Conservation (phyloP, 2,113 vertebrate genomes). For the Anolis carolinensis region DNA sequence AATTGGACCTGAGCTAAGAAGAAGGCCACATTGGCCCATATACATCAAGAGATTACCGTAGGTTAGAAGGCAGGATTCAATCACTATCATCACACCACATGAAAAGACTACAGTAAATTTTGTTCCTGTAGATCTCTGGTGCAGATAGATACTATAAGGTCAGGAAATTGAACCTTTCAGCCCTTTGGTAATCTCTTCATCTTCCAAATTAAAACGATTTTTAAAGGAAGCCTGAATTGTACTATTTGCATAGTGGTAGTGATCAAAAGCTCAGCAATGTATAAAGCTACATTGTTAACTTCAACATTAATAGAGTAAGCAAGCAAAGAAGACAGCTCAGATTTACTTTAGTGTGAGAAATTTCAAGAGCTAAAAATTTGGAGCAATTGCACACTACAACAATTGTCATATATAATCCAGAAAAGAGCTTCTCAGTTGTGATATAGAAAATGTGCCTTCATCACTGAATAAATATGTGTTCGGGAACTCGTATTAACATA, state of each 20-base stretch:
- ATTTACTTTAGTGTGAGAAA: background rate
- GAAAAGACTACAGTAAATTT: background rate
- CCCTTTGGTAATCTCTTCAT: background rate
- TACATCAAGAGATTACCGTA: background rate
- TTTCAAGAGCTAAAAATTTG: background rate
- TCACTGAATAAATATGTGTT: background rate
- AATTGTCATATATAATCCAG: background rate
- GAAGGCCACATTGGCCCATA: background rate
- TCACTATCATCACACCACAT: background rate
- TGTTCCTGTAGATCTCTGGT: background rate
- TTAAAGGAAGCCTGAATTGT: background rate
- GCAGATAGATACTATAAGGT: background rate
- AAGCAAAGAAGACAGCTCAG: background rate
- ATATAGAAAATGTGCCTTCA: too few relatives aligned
- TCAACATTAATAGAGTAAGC: background rate
- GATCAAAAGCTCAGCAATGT: background rate
- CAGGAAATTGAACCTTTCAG: slow-evolving; percentile 5
- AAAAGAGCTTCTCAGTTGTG: background rate
- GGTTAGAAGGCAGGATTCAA: background rate
- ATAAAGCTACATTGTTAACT: background rate
- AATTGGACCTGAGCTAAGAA: background rate
- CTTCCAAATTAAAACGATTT: background rate
- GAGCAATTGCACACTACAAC: background rate
- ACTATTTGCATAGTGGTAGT: background rate
- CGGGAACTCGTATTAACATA: background rate